phyloP scores from a whole-genome alignment of 2,888 invertebrate species.

The Dryadula phaetusa region DNA sequence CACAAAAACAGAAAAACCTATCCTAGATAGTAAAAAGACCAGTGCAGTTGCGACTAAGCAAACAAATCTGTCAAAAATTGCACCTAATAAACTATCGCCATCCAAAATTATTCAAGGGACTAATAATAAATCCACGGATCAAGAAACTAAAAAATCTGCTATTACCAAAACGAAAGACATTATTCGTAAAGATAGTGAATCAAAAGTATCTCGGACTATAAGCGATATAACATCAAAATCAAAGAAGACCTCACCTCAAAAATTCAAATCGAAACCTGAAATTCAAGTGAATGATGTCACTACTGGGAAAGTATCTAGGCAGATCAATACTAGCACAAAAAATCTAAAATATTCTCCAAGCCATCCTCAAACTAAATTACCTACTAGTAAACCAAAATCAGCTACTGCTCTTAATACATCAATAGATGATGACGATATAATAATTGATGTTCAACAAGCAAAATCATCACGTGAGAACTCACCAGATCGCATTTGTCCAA shows the following conservation, averaged over 20 bases:
- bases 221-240: slow-evolving; percentile 84
- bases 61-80: slow-evolving; percentile 58
- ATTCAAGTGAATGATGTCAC: slow-evolving; percentile 73
- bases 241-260: slow-evolving; percentile 71
- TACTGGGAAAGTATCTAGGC: slow-evolving; percentile 59
- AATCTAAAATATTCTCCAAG: slow-evolving; percentile 59
- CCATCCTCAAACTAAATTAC: slow-evolving; percentile 65
- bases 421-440: slow-evolving; percentile 83
- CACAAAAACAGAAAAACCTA: slow-evolving; percentile 62
- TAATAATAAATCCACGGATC: slow-evolving; percentile 54
- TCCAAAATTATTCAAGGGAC: slow-evolving; percentile 54
- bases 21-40: slow-evolving; percentile 62
- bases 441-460: slow-evolving; percentile 88
- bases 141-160: slow-evolving; percentile 64
- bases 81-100: slow-evolving; percentile 54
- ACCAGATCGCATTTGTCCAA: slow-evolving; percentile 88
- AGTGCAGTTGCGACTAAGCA: slow-evolving; percentile 58
- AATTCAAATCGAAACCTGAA: slow-evolving; percentile 79
- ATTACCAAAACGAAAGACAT: slow-evolving; percentile 70
- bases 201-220: slow-evolving; percentile 81
- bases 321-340: slow-evolving; percentile 50
- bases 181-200: slow-evolving; percentile 69
- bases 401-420: slow-evolving; percentile 81
- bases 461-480: slow-evolving; percentile 91
- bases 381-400: slow-evolving; percentile 74